phyloP scores from a whole-genome alignment of 2,797 vertebrate genomes.

The Eidolon dupreanum region DNA sequence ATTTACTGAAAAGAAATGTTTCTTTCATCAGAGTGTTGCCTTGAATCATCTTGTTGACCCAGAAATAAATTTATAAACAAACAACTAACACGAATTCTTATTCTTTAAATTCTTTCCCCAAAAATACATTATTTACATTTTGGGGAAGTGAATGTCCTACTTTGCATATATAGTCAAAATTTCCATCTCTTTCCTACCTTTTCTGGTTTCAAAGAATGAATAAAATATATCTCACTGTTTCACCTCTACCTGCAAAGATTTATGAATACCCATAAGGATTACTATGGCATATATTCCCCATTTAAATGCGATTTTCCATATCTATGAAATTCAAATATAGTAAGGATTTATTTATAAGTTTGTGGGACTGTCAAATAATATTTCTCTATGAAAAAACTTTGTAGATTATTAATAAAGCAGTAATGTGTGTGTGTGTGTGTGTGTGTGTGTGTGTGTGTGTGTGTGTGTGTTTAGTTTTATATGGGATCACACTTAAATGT shows the following conservation, averaged over 20 bases:
- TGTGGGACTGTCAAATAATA: neutral
- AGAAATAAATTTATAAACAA: conserved; percentile 41
- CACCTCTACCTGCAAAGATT: neutral
- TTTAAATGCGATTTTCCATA: conserved; percentile 24
- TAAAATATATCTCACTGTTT: neutral
- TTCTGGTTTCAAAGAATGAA: conserved; percentile 45
- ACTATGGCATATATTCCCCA: neutral
- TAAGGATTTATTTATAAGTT: conserved; percentile 25
- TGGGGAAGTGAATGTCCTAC: neutral
- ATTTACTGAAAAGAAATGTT: neutral
- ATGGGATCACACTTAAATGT: neutral
- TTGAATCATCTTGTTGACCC: neutral
- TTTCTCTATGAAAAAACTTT: neutral
- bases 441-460: neutral
- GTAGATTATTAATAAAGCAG: neutral
- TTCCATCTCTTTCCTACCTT: neutral
- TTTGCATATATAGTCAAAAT: conserved; percentile 31
- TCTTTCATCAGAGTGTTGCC: neutral
- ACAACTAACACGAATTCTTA: neutral
- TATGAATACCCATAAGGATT: neutral
- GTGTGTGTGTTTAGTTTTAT: neutral
- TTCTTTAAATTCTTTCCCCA: neutral
- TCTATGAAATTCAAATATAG: neutral
- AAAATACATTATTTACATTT: conserved; percentile 22
- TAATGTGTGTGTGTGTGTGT: neutral